These are phyloP conservation scores for Labeo calbasu DNA, from an alignment of 2,797 vertebrate species.

Conservation along the genomic window DNA sequence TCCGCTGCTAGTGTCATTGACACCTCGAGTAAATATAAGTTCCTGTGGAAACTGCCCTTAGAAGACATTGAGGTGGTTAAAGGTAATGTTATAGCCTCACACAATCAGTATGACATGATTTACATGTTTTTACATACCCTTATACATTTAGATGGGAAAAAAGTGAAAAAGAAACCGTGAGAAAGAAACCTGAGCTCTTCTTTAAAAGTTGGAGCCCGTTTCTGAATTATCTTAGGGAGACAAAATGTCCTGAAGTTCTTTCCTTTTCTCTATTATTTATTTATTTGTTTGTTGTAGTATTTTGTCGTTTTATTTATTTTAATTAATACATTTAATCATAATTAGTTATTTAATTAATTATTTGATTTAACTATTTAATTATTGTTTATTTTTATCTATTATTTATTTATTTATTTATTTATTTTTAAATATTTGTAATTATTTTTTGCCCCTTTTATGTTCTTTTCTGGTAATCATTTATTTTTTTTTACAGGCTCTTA, in stretches of 20 bases:
- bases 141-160: background rate
- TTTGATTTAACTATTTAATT: too few relatives aligned
- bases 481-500: too few relatives aligned
- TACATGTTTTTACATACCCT: background rate
- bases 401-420: background rate
- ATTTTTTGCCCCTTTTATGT: too few relatives aligned
- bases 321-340: too few relatives aligned
- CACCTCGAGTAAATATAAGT: constrained; percentile 97
- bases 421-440: background rate
- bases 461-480: background rate
- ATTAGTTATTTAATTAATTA: too few relatives aligned
- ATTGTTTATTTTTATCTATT: background rate
- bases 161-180: too few relatives aligned
- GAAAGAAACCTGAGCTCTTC: background rate
- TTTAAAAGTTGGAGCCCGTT: background rate
- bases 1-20: constrained; percentile 94
- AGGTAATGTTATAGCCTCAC: constrained; percentile 76
- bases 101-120: background rate
- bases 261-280: background rate
- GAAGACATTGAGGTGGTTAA: constrained; percentile 94
- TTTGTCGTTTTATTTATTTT: too few relatives aligned
- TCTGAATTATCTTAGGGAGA: background rate
- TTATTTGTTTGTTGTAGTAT: background rate
- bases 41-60: constrained; percentile 95
- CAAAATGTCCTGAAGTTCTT: background rate